A percentile compares a stretch with the other conserved stretches of the same genome.
Conservation (phyloP, 2,888 invertebrate species). For the Athetis lepigone region DNA sequence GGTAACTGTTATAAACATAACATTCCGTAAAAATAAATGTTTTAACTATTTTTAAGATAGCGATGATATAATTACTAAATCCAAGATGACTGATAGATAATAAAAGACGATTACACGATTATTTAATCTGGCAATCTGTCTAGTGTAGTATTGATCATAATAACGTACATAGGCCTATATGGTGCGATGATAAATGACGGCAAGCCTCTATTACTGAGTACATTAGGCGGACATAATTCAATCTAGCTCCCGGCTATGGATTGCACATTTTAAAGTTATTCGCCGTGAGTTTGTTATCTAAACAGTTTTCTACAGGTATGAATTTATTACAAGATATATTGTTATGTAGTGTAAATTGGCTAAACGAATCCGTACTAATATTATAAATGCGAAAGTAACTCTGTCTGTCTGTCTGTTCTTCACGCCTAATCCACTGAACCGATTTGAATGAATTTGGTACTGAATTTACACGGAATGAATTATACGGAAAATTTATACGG, state of each 20-base stretch:
- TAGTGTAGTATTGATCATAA: conserved; percentile 14
- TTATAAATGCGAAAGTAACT: no score
- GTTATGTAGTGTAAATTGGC: background rate
- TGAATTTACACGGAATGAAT: no score
- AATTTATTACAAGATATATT: conserved; percentile 2
- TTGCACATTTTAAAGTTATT: conserved; percentile 32
- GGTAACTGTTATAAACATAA: no score
- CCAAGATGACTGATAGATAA: conserved; percentile 16
- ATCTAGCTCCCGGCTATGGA: conserved; percentile 29
- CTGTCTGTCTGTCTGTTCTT: no score
- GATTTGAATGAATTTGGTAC: no score
- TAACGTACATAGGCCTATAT: conserved; percentile 16
- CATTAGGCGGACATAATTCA: conserved; percentile 54
- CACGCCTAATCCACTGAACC: no score
- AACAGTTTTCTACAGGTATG: background rate
- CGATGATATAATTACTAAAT: conserved; percentile 8
- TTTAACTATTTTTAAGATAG: background rate
- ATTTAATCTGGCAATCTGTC: conserved; percentile 31
- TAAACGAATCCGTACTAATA: no score
- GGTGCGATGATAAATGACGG: conserved; percentile 48
- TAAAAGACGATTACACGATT: background rate
- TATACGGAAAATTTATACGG: no score
- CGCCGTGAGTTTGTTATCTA: background rate
- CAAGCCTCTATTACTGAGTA: conserved; percentile 35
- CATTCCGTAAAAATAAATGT: conserved; percentile 20